phyloP scores from a whole-genome alignment of 2,113 vertebrate species.

The Microtus montanus region DNA sequence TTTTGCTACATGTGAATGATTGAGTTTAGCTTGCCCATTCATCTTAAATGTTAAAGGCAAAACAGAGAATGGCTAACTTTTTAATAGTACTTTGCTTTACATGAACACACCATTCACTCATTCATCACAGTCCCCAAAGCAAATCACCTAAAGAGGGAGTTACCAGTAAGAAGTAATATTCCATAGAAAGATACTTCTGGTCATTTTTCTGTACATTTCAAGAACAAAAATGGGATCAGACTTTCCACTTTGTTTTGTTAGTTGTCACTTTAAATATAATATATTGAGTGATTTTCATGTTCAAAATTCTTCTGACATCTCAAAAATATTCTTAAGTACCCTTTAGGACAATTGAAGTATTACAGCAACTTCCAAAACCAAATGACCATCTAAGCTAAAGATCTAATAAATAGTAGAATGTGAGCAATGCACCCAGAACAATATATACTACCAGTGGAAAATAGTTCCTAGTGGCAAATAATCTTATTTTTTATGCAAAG shows the following conservation, averaged over 20 bases:
- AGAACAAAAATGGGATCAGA: constrained; percentile 35
- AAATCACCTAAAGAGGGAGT: not conserved
- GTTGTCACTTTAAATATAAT: constrained; percentile 44
- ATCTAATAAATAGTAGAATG: constrained; percentile 58
- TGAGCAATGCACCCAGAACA: constrained; percentile 17
- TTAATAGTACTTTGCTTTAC: constrained; percentile 35
- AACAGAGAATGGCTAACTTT: constrained; percentile 27
- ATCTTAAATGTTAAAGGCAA: constrained; percentile 52
- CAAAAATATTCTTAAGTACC: constrained; percentile 59
- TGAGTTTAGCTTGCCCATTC: constrained; percentile 29
- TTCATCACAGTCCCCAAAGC: constrained; percentile 47
- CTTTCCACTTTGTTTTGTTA: constrained; percentile 7
- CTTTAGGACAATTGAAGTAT: constrained; percentile 58
- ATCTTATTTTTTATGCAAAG: constrained; percentile 6
- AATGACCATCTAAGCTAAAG: constrained; percentile 24
- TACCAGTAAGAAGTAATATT: constrained; percentile 23
- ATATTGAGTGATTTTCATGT: constrained; percentile 47
- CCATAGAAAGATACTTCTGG: not conserved
- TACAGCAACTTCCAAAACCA: constrained; percentile 39
- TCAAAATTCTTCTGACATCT: constrained; percentile 54
- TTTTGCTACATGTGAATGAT: constrained; percentile 9
- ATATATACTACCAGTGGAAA: constrained; percentile 8
- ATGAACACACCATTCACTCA: not conserved
- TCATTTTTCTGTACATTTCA: constrained; percentile 12
- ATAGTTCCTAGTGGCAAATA: constrained; percentile 31